Conservation (phyloP, 1,140 invertebrate genomes). For the Sitophilus oryzae region DNA sequence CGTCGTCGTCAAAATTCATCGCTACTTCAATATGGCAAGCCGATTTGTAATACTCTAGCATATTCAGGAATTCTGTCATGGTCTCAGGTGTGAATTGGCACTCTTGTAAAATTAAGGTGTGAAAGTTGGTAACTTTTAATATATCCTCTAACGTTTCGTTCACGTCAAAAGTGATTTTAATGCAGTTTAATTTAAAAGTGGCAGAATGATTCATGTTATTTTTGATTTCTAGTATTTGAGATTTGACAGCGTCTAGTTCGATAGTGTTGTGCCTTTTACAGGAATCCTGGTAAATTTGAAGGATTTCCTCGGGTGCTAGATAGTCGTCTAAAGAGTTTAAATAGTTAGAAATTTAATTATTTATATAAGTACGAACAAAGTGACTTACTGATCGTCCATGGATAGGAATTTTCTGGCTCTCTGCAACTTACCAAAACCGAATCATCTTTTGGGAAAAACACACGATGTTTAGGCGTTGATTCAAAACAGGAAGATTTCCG, state of each 20-base stretch:
- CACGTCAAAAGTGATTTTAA: slow-evolving; percentile 36
- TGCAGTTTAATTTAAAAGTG: slow-evolving; percentile 32
- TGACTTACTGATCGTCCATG: slow-evolving; percentile 29
- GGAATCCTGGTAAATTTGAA: slow-evolving; percentile 33
- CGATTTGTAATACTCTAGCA: slow-evolving; percentile 39
- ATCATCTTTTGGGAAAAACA: slow-evolving; percentile 32
- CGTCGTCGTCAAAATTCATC: slow-evolving; percentile 33
- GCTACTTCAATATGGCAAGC: slow-evolving; percentile 33
- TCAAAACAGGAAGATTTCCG: slow-evolving; percentile 20
- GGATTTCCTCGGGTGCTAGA: slow-evolving; percentile 31
- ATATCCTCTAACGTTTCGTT: slow-evolving; percentile 39
- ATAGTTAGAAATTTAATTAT: no score
- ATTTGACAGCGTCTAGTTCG: slow-evolving; percentile 36
- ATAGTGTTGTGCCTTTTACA: slow-evolving; percentile 37
- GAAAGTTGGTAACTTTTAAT: slow-evolving; percentile 37
- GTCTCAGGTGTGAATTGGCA: slow-evolving; percentile 35
- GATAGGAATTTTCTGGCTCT: slow-evolving; percentile 28
- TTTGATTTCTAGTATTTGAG: slow-evolving; percentile 34
- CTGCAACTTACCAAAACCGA: slow-evolving; percentile 28
- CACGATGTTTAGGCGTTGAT: slow-evolving; percentile 18
- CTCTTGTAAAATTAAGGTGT: slow-evolving; percentile 33
- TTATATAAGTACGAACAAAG: slow-evolving; percentile 1
- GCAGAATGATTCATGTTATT: slow-evolving; percentile 39
- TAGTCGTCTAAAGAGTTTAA: slow-evolving; percentile 25
- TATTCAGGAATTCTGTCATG: slow-evolving; percentile 38